Conservation (phyloP, 2,888 invertebrate species). For the Philopedon plagiatum region DNA sequence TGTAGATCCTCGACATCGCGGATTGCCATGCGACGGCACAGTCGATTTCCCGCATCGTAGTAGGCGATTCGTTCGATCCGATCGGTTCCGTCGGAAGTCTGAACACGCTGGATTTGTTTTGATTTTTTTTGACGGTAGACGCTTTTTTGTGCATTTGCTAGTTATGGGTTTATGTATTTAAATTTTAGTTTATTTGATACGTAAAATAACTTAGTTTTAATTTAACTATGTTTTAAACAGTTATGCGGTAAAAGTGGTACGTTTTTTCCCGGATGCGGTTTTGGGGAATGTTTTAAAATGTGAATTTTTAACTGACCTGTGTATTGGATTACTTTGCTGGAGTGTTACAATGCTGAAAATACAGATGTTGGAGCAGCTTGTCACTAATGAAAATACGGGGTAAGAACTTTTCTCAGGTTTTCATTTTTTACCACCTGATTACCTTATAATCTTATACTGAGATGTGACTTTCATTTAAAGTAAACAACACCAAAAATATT, state of each 20-base stretch:
- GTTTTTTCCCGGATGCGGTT: background rate
- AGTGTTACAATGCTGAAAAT: conserved; percentile 77
- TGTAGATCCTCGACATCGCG: conserved; percentile 31
- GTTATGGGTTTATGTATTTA: conserved; percentile 8
- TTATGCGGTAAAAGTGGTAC: too few relatives aligned
- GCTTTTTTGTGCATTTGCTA: conserved; percentile 34
- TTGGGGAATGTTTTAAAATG: conserved; percentile 42
- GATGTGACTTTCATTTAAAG: too few relatives aligned
- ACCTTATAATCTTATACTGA: too few relatives aligned
- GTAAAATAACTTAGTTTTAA: background rate
- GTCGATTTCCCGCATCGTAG: conserved; percentile 58
- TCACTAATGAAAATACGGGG: conserved; percentile 74
- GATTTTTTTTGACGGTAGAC: conserved; percentile 34
- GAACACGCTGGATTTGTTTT: conserved; percentile 32
- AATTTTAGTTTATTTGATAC: background rate
- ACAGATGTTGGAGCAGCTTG: conserved; percentile 83
- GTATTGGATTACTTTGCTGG: conserved; percentile 54
- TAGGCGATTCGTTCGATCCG: conserved; percentile 55
- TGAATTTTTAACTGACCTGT: conserved; percentile 45
- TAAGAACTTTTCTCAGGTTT: conserved; percentile 51
- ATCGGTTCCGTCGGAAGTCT: conserved; percentile 35
- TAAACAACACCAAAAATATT: too few relatives aligned
- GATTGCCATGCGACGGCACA: conserved; percentile 54
- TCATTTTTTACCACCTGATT: too few relatives aligned
- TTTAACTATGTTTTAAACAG: too few relatives aligned